Base-by-base conservation (phyloP, 1,140 invertebrate species). In the Drosophila repletoides region DNA sequence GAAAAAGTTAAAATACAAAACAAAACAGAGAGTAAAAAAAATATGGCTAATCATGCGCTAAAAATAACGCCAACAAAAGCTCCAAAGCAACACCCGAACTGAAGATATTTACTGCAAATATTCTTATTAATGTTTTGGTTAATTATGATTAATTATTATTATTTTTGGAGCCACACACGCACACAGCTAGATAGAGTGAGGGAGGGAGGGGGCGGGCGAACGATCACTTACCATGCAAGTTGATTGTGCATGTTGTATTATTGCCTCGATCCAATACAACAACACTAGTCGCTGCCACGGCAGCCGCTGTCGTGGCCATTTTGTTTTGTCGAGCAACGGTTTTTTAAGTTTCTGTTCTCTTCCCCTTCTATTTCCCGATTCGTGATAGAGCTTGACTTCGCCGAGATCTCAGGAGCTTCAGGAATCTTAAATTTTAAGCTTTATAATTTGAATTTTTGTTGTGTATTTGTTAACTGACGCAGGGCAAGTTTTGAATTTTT, bases 241-340 rank as follows among this genome's bases (percentile, higher is more conserved):
- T 97, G 91, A 97, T 96, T 86, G 96, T 97, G 92, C 96, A 97
- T 90, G 96, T 97, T 91, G 96, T 97, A 93, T 97, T 97, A 92
- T 97, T 97, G 91, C 96, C 96, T 91, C 96, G 94, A 92, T 97
- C 96, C 88, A 97, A 93, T 88, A 97, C 95, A 90, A 97, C 96
- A 91, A 97, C 96, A 93, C 95, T 96, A 75, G 96, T 97, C 92
- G 95, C 94, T 83, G 94, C 95, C 94, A 95, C 94, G 93, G 95
- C 95, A 53, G 68, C 73, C 67, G 87, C 87, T 52, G 77, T 80
- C 46, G 68, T 83, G 72, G 76, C 84, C 68, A 88, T 73, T 75
- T 86, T 64, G 28, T 65, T 67, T 55, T 10, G 15, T n/a, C 7
- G 7, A 24, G 45, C 68, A 74, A 83, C 77, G 77, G 79, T 74